These are phyloP conservation scores for Trichogramma dendrolimi DNA, from an alignment of 2,888 invertebrate genomes.

Conservation along the genomic window DNA sequence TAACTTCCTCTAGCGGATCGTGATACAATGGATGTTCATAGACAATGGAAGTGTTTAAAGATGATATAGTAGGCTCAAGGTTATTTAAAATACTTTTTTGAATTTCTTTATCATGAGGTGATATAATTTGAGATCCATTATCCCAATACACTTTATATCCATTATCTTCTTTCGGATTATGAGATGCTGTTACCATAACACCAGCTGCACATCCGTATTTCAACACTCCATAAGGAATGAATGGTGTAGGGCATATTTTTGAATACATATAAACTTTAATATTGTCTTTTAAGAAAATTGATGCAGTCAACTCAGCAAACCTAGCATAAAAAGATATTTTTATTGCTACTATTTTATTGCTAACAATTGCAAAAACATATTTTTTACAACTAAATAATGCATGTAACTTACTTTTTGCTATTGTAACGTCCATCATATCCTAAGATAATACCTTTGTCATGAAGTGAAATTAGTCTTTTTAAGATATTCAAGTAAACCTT, in stretches of 20 bases:
- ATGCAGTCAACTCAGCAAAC: conserved; percentile 83
- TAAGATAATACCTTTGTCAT: conserved; percentile 72
- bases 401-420: conserved; percentile 69
- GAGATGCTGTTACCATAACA: conserved; percentile 92
- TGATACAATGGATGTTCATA: conserved; percentile 56
- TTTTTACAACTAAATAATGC: conserved; percentile 33
- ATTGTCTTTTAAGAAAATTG: conserved; percentile 72
- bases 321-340: conserved; percentile 51
- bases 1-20: conserved; percentile 70
- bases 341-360: neutral
- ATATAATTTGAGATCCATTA: conserved; percentile 91
- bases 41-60: conserved; percentile 73
- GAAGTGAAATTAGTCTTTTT: conserved; percentile 58
- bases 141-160: conserved; percentile 97
- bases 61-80: conserved; percentile 69
- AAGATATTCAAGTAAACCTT: conserved; percentile 80
- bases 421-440: conserved; percentile 93
- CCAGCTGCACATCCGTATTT: conserved; percentile 75
- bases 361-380: neutral
- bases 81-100: conserved; percentile 72
- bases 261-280: conserved; percentile 80
- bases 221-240: conserved; percentile 81
- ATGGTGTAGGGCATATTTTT: conserved; percentile 83
- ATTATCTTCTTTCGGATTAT: conserved; percentile 93
- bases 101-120: conserved; percentile 87